Evolutionary conservation across 2,113 vertebrate genomes (phyloP).

Genomic region (Xenopus tropicalis): DNA sequence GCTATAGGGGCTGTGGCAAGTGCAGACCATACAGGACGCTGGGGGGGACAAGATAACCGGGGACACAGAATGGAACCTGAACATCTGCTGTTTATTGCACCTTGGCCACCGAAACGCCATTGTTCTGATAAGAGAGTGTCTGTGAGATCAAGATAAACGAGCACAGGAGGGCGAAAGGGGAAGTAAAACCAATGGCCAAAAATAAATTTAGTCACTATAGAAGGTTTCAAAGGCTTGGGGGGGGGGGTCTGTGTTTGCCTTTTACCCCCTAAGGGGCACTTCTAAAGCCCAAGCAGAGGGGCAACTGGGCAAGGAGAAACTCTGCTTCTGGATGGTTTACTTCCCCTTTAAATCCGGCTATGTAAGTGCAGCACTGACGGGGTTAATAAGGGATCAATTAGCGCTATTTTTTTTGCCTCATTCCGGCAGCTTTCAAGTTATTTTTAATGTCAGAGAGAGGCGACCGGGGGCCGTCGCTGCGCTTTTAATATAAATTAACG

Average conservation of each 20-base stretch:
- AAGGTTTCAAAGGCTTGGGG: background rate
- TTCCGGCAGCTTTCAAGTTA: conserved; percentile 26
- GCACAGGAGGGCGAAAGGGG: background rate
- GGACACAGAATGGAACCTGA: background rate
- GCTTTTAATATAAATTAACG: conserved; percentile 44
- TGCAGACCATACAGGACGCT: background rate
- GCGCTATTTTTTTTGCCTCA: background rate
- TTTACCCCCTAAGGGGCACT: no score
- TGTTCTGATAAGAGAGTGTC: background rate
- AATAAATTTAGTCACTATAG: background rate
- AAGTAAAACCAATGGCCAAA: background rate
- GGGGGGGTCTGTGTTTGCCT: no score
- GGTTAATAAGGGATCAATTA: conserved; percentile 26
- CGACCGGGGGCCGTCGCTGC: conserved; percentile 10
- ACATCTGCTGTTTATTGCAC: background rate
- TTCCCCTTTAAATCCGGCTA: no score
- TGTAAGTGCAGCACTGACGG: background rate
- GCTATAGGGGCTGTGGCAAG: no score
- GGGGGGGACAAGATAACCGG: background rate
- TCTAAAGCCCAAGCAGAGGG: no score
- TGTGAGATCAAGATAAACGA: background rate
- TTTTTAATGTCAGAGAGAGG: conserved; percentile 37
- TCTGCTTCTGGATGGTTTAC: no score
- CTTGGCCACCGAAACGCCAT: background rate
- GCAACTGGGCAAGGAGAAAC: no score